A percentile compares a stretch with the other conserved stretches of the same genome.
Evolutionary conservation across 2,888 invertebrate genomes (phyloP).

Genomic region (Endotricha flammealis): DNA sequence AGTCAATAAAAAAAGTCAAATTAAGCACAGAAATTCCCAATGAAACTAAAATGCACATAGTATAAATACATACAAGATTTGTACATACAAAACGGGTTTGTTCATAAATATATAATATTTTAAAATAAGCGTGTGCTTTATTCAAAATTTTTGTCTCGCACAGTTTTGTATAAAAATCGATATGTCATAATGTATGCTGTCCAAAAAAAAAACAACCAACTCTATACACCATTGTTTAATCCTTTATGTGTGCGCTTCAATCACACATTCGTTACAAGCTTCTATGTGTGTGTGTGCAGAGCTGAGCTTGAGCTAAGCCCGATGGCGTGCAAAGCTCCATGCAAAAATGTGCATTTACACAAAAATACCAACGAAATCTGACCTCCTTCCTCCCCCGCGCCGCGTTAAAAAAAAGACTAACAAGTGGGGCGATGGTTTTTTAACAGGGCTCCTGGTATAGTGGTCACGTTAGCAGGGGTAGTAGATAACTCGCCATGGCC

Average conservation of each 20-base stretch:
- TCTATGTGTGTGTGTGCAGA: constrained; percentile 53
- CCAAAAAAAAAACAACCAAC: constrained; percentile 6
- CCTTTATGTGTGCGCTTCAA: constrained; percentile 10
- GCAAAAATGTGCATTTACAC: constrained; percentile 69
- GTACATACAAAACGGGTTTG: no score
- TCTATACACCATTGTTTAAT: constrained; percentile 5
- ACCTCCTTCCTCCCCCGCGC: constrained; percentile 43
- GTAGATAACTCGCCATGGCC: constrained; percentile 52
- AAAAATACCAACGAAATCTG: constrained; percentile 51
- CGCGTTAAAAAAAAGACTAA: constrained; percentile 41
- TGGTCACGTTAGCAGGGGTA: constrained; percentile 47
- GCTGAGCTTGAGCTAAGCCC: constrained; percentile 51
- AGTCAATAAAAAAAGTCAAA: no score
- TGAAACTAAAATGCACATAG: no score
- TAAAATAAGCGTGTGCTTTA: no score
- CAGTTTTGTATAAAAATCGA: no score
- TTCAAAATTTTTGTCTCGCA: no score
- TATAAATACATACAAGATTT: no score
- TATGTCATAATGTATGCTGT: no score
- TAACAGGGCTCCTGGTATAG: constrained; percentile 47
- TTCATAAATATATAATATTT: no score
- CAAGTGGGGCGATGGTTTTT: constrained; percentile 37
- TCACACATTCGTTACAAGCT: constrained; percentile 6
- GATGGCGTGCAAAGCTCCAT: constrained; percentile 65
- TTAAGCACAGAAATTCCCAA: no score